Base-by-base conservation (phyloP, 92 coral and sea anemone genomes). In the Epizoanthus scotinus region DNA sequence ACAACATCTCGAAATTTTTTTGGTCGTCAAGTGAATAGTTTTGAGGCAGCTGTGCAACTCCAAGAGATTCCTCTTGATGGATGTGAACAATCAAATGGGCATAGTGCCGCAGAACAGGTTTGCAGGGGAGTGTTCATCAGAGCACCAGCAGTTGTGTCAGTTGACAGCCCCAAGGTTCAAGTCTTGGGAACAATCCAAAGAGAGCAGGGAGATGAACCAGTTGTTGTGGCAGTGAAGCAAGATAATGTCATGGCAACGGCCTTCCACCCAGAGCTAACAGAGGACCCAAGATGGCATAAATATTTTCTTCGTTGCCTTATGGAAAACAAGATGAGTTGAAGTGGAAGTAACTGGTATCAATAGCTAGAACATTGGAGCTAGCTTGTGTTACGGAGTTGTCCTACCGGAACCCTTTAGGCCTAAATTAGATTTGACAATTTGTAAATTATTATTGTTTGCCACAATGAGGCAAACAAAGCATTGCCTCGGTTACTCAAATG, bases 201-300 rank as follows among this genome's bases (percentile, higher is more conserved):
- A 27, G 97, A 90, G 3, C 50, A 75, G 53, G 79, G 70, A 52
- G 94, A 85, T 0, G 77, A 91, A 71, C 94, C 97, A 17, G 98
- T 95, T n/a, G 82, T 95, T 86, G 99, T 95, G 8, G 99, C 91
- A 1, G 99, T 95, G 25, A 85, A 86, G 26, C 98, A 95, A 63
- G 86, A 84, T 15, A 91, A 95, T 73, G 61, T 94, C 34, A 93
- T 95, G 66, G 98, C 86, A 21, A 89, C 97, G 62, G 99, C 99
- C 31, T 95, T 95, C 82, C 99, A 95, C 72, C 99, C 99, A 24
- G 99, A 95, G 67, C 81, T 95, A 59, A 95, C 99, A 62, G 99
- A 95, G 10, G 98, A 95, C 60, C 78, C 88, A 3, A 87, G 94
- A 40, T 95, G 98, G 98, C 99, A 95, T 89, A 91, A 88, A 6